These are phyloP conservation scores for Pocillopora verrucosa DNA, from an alignment of 64 coral and sea anemone species.

Conservation along the genomic window DNA sequence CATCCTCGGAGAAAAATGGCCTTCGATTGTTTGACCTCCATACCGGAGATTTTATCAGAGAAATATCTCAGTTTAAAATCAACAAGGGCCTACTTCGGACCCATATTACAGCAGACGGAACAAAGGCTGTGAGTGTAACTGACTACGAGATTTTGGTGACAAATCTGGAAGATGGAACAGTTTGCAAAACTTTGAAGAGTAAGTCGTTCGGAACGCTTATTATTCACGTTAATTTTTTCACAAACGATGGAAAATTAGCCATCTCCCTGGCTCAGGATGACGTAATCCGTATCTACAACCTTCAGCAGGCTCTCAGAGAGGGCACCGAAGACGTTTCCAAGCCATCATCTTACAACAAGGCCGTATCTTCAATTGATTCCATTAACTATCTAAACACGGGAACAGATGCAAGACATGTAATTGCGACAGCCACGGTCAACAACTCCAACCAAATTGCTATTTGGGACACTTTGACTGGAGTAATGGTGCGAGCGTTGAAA, in stretches of 20 bases:
- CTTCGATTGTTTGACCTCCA: constrained; percentile 37
- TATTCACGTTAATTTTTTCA: constrained; percentile 45
- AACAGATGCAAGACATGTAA: constrained; percentile 40
- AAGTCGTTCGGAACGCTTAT: constrained; percentile 51
- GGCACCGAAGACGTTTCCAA: neutral
- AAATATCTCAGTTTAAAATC: constrained; percentile 40
- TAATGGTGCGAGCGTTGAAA: constrained; percentile 41
- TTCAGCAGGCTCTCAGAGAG: constrained; percentile 34
- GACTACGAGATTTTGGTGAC: constrained; percentile 60
- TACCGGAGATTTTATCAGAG: constrained; percentile 33
- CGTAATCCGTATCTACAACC: constrained; percentile 50
- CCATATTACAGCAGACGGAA: constrained; percentile 42
- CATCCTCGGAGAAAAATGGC: constrained; percentile 29
- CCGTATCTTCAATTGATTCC: constrained; percentile 44
- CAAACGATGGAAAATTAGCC: constrained; percentile 45
- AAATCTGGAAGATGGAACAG: constrained; percentile 39
- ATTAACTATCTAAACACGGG: constrained; percentile 10
- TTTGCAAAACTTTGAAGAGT: constrained; percentile 57
- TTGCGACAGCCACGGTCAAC: constrained; percentile 24
- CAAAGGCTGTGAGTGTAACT: constrained; percentile 26
- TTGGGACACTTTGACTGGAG: constrained; percentile 31
- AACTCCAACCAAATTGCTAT: constrained; percentile 12
- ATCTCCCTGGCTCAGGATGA: constrained; percentile 52
- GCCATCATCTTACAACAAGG: neutral
- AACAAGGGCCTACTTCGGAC: constrained; percentile 56